These are phyloP conservation scores for Chascanopsetta lugubris DNA, from an alignment of 2,113 vertebrate genomes.

Conservation along the genomic window DNA sequence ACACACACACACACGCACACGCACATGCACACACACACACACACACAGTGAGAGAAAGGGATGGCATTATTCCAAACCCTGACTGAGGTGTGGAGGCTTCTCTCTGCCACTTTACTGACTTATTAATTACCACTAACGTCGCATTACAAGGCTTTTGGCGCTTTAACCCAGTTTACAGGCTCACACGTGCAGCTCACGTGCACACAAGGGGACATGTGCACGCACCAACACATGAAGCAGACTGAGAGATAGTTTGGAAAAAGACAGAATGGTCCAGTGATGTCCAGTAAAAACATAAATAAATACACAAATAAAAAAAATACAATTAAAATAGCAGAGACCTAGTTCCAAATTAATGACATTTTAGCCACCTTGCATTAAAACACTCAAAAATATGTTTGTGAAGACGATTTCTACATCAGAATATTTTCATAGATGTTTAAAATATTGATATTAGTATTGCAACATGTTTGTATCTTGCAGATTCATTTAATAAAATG, in stretches of 20 bases:
- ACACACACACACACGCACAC: conserved; percentile 71
- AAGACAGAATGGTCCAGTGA: too few relatives aligned
- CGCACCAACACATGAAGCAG: background rate
- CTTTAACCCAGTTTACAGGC: conserved; percentile 16
- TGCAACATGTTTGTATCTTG: too few relatives aligned
- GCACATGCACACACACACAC: conserved; percentile 52
- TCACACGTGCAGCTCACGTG: conserved; percentile 21
- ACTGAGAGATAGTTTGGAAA: too few relatives aligned
- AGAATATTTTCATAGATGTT: too few relatives aligned
- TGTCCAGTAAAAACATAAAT: too few relatives aligned
- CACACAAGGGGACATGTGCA: background rate
- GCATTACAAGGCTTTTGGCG: conserved; percentile 66
- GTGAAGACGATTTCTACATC: too few relatives aligned
- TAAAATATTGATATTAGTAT: too few relatives aligned
- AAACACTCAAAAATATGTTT: too few relatives aligned
- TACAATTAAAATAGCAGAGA: too few relatives aligned
- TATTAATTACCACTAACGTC: conserved; percentile 71
- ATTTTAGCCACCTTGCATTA: too few relatives aligned
- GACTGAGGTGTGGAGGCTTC: conserved; percentile 54
- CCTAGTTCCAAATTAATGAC: too few relatives aligned
- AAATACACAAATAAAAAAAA: background rate
- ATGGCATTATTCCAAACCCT: conserved; percentile 66
- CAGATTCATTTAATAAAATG: too few relatives aligned
- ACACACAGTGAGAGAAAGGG: conserved; percentile 34
- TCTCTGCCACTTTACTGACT: conserved; percentile 69